Conservation (phyloP, 2,888 invertebrate species). For the Tuberolachnus salignus region DNA sequence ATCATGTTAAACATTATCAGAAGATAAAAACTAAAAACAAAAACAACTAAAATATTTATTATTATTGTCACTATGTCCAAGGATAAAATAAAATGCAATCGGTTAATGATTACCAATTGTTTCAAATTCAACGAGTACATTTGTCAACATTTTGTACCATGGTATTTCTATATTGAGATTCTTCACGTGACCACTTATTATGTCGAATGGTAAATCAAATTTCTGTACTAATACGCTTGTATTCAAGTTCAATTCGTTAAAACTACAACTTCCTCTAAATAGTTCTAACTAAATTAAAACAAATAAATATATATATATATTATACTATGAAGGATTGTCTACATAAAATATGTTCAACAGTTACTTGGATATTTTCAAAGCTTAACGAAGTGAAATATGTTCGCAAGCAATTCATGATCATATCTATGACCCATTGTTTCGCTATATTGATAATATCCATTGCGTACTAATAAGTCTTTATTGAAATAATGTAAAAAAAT, state of each 20-base stretch:
- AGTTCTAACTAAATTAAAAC: not conserved
- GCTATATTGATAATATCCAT: not conserved
- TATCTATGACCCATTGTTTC: not conserved
- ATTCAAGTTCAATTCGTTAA: not conserved
- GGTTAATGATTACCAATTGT: not conserved
- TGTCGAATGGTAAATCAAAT: not conserved
- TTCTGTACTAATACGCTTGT: not conserved
- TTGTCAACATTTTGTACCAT: not conserved
- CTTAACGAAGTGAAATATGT: not conserved
- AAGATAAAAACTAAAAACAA: too few species aligned
- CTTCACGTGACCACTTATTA: not conserved
- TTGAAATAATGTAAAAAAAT: too few species aligned
- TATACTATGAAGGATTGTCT: not conserved
- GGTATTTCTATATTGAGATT: not conserved
- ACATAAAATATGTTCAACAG: not conserved
- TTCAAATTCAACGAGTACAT: not conserved
- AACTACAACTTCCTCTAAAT: not conserved
- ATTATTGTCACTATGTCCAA: too few species aligned
- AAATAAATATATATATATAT: not conserved
- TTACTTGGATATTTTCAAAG: constrained; percentile 1
- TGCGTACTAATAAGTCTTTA: not conserved
- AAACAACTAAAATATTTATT: too few species aligned
- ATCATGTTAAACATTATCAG: too few species aligned
- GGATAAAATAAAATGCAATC: not conserved
- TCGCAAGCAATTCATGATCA: not conserved